Conservation (phyloP, 2,113 vertebrate genomes). For the Toxotes jaculatrix region DNA sequence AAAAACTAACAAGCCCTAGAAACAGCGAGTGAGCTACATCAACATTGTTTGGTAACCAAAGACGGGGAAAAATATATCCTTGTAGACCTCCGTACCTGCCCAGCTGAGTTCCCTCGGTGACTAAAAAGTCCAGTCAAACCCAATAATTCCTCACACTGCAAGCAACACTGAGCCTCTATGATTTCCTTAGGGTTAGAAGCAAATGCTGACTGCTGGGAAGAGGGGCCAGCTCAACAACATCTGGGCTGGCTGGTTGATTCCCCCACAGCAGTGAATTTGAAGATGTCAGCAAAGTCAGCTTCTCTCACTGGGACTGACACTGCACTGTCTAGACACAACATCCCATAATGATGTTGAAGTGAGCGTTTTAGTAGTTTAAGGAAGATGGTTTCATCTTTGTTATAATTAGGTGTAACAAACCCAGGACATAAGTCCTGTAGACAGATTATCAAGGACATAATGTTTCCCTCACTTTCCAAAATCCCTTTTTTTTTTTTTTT, state of each 20-base stretch:
- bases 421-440: not conserved
- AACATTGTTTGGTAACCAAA: constrained; percentile 7
- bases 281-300: constrained; percentile 43
- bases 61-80: not conserved
- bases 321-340: not conserved
- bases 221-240: constrained; percentile 34
- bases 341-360: not conserved
- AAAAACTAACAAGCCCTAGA: not conserved
- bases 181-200: constrained; percentile 35
- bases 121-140: constrained; percentile 33
- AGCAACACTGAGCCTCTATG: constrained; percentile 27
- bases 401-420: not conserved
- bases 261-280: constrained; percentile 15
- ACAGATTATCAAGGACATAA: not conserved
- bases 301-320: not conserved
- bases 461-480: not conserved
- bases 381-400: not conserved
- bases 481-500: too few species aligned
- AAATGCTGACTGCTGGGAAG: constrained; percentile 10
- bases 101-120: constrained; percentile 35
- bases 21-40: not conserved
- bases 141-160: constrained; percentile 31
- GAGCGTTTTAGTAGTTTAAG: not conserved
- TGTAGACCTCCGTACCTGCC: constrained; percentile 14
- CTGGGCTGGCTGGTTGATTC: constrained; percentile 16